Base-by-base conservation (phyloP, 2,113 vertebrate species). In the Ginglymostoma cirratum region DNA sequence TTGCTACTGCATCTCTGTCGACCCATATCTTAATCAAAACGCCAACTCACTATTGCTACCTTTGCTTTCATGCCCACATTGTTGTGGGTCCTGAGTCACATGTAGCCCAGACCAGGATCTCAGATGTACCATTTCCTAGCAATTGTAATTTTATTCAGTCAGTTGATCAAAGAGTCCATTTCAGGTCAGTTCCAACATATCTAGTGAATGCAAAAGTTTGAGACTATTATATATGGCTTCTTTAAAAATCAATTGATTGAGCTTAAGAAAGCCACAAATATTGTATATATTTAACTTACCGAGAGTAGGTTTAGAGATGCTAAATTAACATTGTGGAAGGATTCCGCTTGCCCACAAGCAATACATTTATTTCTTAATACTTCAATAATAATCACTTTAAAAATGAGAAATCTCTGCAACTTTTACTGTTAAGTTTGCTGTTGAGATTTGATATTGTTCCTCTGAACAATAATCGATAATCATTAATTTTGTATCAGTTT, bases 81-180 rank as follows among this genome's bases (percentile, higher is more conserved):
- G 55, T 61, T 61, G 12, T 61, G 6, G 0, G 55, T 61, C 55
- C 12, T 7, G 55, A 61, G 6, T 61, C 12, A 61, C 55, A 61
- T 7, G 55, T 61, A 61, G 55, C 55, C 55, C 6, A 12, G 55
- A 12, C 55, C 96, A 97, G 96, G 97, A 96, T 70, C 96, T 96
- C 96, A 30, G 83, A 97, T 97, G 96, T 98, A 97, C 96, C 96
- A 97, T 97, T 97, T 96, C 97, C 96, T 96, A 96, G 97, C 96
- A 98, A 97, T 97, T 96, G 96, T 97, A 97, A 98, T 98, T 96
- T 97, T 97, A 97, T 97, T 97, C 96, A 95, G 97, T 96, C 96
- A 96, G 96, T 96, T 96, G 96, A 97, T 98, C 97, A 97, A 97
- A 98, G 97, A 97, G 96, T 96, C 97, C 96, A 86, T 95, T 96